Evolutionary conservation across 2,797 vertebrate genomes (phyloP).

Genomic region (Neoniphon sammara): DNA sequence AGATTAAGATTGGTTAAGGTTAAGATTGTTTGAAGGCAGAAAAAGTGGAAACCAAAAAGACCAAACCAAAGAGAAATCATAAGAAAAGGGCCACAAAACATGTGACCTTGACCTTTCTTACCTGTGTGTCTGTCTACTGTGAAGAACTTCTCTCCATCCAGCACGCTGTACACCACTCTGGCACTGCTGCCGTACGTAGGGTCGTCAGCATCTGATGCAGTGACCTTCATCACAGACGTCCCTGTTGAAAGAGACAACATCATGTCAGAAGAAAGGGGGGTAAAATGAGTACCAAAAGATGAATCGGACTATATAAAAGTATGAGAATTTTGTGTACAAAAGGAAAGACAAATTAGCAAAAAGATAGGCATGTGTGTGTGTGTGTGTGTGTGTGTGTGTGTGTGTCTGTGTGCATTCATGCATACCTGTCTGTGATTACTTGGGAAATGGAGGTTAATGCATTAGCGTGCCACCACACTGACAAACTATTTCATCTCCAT

Average conservation of each 20-base stretch:
- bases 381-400: neutral
- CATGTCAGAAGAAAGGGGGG: slow-evolving; percentile 18
- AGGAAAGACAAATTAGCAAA: neutral
- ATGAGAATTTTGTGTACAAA: neutral
- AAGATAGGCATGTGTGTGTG: neutral
- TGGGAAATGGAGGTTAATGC: slow-evolving; percentile 39
- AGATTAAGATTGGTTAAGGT: too few species aligned
- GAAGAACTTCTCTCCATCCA: slow-evolving; percentile 95
- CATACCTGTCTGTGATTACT: slow-evolving; percentile 30
- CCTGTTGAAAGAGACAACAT: slow-evolving; percentile 80
- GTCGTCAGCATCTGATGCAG: slow-evolving; percentile 95
- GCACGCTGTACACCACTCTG: slow-evolving; percentile 92
- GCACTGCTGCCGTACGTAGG: slow-evolving; percentile 97
- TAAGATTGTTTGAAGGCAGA: slow-evolving; percentile 18
- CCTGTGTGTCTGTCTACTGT: slow-evolving; percentile 93
- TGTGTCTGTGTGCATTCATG: slow-evolving; percentile 5
- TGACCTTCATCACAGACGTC: slow-evolving; percentile 97
- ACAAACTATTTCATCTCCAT: slow-evolving; percentile 50
- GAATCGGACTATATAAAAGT: too few species aligned
- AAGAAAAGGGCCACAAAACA: neutral
- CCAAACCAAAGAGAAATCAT: neutral
- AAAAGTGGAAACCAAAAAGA: too few species aligned
- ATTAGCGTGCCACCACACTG: slow-evolving; percentile 19
- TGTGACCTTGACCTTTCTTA: slow-evolving; percentile 70
- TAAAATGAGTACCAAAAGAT: too few species aligned